These are phyloP conservation scores for Phymatocera aterrima DNA, from an alignment of 2,888 invertebrate species.

Conservation along the genomic window DNA sequence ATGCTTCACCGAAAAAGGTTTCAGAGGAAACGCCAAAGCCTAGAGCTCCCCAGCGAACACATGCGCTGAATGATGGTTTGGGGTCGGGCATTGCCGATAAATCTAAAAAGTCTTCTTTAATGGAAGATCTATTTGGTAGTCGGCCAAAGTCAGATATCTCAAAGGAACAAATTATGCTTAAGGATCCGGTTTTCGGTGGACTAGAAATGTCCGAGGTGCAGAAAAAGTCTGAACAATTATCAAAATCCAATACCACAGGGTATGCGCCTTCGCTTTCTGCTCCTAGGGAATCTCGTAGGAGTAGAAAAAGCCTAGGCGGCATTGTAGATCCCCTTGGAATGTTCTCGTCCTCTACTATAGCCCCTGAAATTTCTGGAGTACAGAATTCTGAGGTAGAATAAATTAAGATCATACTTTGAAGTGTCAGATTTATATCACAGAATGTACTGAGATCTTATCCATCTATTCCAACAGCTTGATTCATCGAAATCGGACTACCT, in stretches of 20 bases:
- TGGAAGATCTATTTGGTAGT: slow-evolving; percentile 66
- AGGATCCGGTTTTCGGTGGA: slow-evolving; percentile 46
- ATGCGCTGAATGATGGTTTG: neutral
- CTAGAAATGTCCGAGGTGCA: slow-evolving; percentile 46
- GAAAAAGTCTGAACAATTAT: slow-evolving; percentile 50
- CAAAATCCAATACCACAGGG: slow-evolving; percentile 50
- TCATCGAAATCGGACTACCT: slow-evolving; percentile 49
- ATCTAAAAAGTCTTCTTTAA: slow-evolving; percentile 60
- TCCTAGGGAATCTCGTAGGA: slow-evolving; percentile 62
- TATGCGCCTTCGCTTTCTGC: slow-evolving; percentile 56
- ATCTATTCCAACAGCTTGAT: neutral
- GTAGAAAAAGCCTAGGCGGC: slow-evolving; percentile 58
- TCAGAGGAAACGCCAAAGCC: neutral
- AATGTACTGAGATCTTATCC: neutral
- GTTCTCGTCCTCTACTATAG: slow-evolving; percentile 51
- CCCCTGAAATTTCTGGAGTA: neutral
- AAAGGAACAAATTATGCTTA: slow-evolving; percentile 47
- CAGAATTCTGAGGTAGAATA: slow-evolving; percentile 30
- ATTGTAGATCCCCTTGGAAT: slow-evolving; percentile 67
- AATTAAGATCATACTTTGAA: neutral
- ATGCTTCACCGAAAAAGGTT: neutral
- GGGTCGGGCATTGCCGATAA: slow-evolving; percentile 49
- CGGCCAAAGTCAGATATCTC: slow-evolving; percentile 48
- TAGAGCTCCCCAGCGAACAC: neutral
- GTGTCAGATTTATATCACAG: neutral